phyloP scores from a whole-genome alignment of 1,140 invertebrate species.

The Cheumatopsyche charites region DNA sequence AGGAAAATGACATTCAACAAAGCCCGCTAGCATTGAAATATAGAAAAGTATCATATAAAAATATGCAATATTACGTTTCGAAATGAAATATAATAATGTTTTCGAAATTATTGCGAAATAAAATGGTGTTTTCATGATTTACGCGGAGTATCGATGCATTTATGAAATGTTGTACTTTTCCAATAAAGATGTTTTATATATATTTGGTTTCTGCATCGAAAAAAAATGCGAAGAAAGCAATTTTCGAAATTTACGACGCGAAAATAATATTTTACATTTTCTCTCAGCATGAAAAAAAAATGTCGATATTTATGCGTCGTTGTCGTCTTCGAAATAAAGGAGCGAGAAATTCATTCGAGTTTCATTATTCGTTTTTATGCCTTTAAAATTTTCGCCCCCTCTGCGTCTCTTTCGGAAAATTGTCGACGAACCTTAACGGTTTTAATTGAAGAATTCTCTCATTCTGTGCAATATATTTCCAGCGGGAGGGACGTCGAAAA shows the following conservation, averaged over 20 bases:
- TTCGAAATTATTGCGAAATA: too few relatives aligned
- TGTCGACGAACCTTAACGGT: conserved; percentile 16
- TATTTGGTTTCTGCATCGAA: neutral
- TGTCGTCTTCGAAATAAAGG: conserved; percentile 2
- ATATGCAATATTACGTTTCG: too few relatives aligned
- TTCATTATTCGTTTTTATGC: conserved; percentile 13
- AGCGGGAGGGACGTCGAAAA: neutral
- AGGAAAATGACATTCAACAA: too few relatives aligned
- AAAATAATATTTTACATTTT: conserved; percentile 13
- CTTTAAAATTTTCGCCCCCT: neutral
- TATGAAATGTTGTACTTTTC: too few relatives aligned
- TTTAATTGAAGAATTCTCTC: conserved; percentile 12
- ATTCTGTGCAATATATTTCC: neutral
- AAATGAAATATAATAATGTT: too few relatives aligned
- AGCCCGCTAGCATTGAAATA: too few relatives aligned
- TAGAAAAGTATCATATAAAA: too few relatives aligned
- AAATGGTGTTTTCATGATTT: too few relatives aligned
- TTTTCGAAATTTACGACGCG: neutral
- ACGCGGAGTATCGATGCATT: too few relatives aligned
- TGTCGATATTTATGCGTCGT: conserved; percentile 9
- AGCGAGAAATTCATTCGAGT: conserved; percentile 6
- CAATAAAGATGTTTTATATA: too few relatives aligned
- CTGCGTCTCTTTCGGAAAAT: neutral
- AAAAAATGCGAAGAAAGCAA: neutral
- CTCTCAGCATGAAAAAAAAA: neutral